These are phyloP conservation scores for Mystacides longicornis DNA, from an alignment of 2,888 invertebrate species.

Conservation along the genomic window DNA sequence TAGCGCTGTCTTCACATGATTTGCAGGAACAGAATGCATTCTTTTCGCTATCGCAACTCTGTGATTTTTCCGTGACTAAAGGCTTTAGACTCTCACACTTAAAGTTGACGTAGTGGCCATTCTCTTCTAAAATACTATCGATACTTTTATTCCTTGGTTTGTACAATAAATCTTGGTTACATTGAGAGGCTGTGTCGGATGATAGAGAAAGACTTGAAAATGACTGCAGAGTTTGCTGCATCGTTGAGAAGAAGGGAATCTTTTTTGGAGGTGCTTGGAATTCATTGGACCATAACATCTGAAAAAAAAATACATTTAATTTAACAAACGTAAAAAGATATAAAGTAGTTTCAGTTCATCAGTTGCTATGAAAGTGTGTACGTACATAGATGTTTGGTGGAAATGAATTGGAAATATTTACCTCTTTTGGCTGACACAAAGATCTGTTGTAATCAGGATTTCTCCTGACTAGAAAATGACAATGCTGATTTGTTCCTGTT, in stretches of 20 bases:
- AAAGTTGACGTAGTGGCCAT: constrained; percentile 27
- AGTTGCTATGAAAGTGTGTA: too few species aligned
- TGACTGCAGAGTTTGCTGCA: constrained; percentile 36
- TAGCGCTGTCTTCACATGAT: constrained; percentile 12
- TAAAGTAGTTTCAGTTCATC: too few species aligned
- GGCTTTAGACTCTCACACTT: constrained; percentile 23
- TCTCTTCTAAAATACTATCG: constrained; percentile 27
- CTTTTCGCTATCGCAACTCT: constrained; percentile 21
- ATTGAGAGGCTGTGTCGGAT: constrained; percentile 31
- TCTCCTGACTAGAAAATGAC: constrained; percentile 75
- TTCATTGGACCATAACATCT: constrained; percentile 54
- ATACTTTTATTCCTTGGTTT: constrained; percentile 26
- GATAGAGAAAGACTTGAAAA: constrained; percentile 35
- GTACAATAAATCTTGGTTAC: constrained; percentile 18
- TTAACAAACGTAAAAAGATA: too few species aligned
- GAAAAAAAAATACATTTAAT: too few species aligned
- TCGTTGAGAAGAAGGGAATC: constrained; percentile 37
- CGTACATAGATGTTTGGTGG: too few species aligned
- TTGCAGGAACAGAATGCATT: constrained; percentile 20
- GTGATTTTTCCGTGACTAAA: constrained; percentile 22
- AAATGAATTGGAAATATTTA: constrained; percentile 8
- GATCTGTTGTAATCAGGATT: constrained; percentile 74
- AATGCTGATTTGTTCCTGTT: constrained; percentile 52
- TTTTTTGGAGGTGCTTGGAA: constrained; percentile 35
- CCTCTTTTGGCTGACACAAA: constrained; percentile 27